Percentiles rank a stretch among this genome's conserved stretches.
phyloP scores from a whole-genome alignment of 1,140 invertebrate species.

The Drosophila insularis region DNA sequence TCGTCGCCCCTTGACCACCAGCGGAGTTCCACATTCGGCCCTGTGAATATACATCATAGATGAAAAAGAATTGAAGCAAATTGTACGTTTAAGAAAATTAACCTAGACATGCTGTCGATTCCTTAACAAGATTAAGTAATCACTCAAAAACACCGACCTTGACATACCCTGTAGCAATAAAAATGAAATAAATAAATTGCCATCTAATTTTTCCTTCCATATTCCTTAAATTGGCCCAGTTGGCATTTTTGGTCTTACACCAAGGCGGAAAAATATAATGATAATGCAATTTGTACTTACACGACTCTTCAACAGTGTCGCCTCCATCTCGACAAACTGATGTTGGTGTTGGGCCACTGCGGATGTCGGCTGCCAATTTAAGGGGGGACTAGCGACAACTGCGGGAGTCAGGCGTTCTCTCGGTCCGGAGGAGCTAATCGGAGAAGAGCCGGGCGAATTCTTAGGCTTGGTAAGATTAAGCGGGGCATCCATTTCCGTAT shows the following conservation, averaged over 20 bases:
- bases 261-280: not conserved
- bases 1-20: conserved; percentile 6
- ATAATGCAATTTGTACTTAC: conserved; percentile 31
- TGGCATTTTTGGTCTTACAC: too few relatives aligned
- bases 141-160: too few relatives aligned
- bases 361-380: conserved; percentile 70
- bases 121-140: too few relatives aligned
- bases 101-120: too few relatives aligned
- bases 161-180: too few relatives aligned
- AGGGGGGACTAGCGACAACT: conserved; percentile 70
- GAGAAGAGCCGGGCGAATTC: conserved; percentile 82
- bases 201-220: too few relatives aligned
- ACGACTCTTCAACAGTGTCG: conserved; percentile 47
- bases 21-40: conserved; percentile 55
- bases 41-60: conserved; percentile 23
- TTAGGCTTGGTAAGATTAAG: conserved; percentile 95
- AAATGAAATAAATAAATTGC: too few relatives aligned
- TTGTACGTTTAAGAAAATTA: too few relatives aligned
- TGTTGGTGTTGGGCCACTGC: conserved; percentile 30
- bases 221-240: too few relatives aligned
- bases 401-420: conserved; percentile 38
- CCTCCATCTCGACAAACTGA: conserved; percentile 55
- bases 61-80: not conserved
- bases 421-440: conserved; percentile 20
- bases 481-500: conserved; percentile 87